Evolutionary conservation across 2,888 invertebrate genomes (phyloP), one percentile per base, ranked within the genome.

Genomic region (Cerastoderma edule): DNA sequence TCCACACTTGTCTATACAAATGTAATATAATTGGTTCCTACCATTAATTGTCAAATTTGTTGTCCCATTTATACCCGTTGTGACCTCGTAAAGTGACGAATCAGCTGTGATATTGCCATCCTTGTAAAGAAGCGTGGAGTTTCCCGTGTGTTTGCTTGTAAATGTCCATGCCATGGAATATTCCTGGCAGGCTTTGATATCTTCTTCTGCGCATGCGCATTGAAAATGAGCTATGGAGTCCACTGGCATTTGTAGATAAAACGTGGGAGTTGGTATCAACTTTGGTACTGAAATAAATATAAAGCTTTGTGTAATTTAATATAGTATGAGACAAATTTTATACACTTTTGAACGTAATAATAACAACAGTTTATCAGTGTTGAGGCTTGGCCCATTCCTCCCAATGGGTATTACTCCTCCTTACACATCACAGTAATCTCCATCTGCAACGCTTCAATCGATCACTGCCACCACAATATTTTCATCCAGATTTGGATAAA

Each of bases 191-290:
- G 60, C 60, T 16, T 33, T 53, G 8, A 67, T 28, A 16, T 65
- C 63, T 16, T 28, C 46, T 1, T 56, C 22, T 16, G 56, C 63
- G 64, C 80, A 80, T 50, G 32, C 68, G 53, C 80, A 80, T 56
- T 63, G 66, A 65, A 80, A 80, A 30, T 71, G 53, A 2, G 74
- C 80, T 6, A 57, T 57, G 27, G 77, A 68, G 53, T 80, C 77
- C 2, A 53, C 30, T 10, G 80, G 80, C 2, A 80, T 71, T 63
- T 80, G 56, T 27, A 80, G 56, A 50, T 64, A 77, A 53, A 67
- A 80, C 19, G 56, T 56, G 6, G 80, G 80, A 10, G 60, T 56
- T 13, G 71, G 72, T 57, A 32, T 68, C n/a, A 80, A 24, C 27
- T 74, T 72, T 0, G 76, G 67, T 10, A 27, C 80, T 80, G 67